Percentiles rank a stretch among this genome's conserved stretches.
phyloP scores from a whole-genome alignment of 2,113 vertebrate species.

The Gymnobelideus leadbeateri region DNA sequence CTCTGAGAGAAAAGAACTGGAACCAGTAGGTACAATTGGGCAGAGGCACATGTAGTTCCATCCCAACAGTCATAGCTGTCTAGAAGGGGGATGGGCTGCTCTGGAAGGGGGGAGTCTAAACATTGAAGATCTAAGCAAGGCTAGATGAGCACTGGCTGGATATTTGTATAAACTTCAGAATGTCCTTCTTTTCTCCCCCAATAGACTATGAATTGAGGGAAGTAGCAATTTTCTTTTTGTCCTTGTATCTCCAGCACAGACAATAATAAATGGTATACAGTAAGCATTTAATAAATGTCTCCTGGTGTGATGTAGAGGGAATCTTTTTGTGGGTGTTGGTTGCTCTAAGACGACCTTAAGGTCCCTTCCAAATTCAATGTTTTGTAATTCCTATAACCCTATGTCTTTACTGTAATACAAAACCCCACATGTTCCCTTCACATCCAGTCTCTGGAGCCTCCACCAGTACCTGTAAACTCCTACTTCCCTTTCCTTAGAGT shows the following conservation, averaged over 20 bases:
- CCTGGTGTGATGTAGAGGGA: background rate
- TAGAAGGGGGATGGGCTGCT: background rate
- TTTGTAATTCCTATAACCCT: background rate
- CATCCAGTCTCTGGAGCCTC: background rate
- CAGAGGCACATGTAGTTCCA: background rate
- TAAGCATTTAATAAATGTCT: background rate
- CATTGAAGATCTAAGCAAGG: no score
- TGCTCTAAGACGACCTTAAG: background rate
- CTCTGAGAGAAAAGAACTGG: background rate
- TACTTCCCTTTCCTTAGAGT: background rate
- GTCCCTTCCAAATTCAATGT: background rate
- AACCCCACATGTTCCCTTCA: slow-evolving; percentile 5
- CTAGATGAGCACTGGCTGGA: background rate
- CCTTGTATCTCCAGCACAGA: background rate
- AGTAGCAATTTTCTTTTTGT: background rate
- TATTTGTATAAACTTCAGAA: background rate
- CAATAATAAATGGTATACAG: background rate
- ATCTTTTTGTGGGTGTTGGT: background rate
- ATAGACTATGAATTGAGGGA: background rate
- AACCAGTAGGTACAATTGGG: background rate
- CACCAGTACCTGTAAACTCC: background rate
- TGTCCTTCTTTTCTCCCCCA: background rate
- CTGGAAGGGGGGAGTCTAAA: background rate
- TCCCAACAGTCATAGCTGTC: background rate
- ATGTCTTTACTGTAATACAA: background rate